Conservation (phyloP, 2,888 invertebrate genomes). For the Hypolimnas misippus region DNA sequence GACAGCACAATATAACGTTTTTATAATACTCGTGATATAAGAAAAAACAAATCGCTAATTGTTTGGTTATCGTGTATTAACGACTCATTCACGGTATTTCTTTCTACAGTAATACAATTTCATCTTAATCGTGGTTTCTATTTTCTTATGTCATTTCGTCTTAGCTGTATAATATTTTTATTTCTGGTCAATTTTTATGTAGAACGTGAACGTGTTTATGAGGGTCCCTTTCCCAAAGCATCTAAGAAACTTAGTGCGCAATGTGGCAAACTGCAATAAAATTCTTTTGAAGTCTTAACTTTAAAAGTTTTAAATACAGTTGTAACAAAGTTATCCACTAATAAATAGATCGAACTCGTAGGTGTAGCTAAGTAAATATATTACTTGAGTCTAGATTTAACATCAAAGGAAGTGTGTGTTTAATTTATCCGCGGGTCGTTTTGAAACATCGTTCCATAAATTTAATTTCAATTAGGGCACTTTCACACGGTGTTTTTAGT, state of each 20-base stretch:
- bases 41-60: not conserved
- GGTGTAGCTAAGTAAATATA: not conserved
- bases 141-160: too few species aligned
- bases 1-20: constrained; percentile 10
- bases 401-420: constrained; percentile 23
- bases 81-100: too few species aligned
- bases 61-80: not conserved
- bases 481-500: constrained; percentile 43
- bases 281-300: not conserved
- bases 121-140: too few species aligned
- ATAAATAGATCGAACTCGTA: not conserved
- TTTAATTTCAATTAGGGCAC: constrained; percentile 36
- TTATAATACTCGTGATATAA: not conserved
- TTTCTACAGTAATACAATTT: too few species aligned
- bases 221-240: too few species aligned
- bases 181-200: too few species aligned
- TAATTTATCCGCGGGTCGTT: constrained; percentile 5
- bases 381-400: constrained; percentile 12
- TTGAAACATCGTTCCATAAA: constrained; percentile 26
- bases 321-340: not conserved
- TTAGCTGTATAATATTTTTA: too few species aligned
- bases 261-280: not conserved
- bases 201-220: too few species aligned
- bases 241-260: too few species aligned
- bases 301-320: not conserved